Base-by-base conservation (phyloP, 2,888 invertebrate genomes). In the Erpobdella octoculata region DNA sequence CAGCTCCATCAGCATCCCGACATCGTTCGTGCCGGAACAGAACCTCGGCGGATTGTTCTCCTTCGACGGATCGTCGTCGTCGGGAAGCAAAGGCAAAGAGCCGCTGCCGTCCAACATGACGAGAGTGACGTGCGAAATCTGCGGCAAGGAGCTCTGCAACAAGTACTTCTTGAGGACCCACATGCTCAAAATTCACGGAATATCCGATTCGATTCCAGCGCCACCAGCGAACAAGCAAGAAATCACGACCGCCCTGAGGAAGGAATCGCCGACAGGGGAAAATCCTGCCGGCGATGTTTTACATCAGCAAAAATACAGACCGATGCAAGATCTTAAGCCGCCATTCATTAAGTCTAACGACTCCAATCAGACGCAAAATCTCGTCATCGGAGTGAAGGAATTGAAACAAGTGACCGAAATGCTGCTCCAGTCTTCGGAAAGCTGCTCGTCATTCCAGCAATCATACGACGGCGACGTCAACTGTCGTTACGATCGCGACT, bases 161-260 rank as follows among this genome's bases (percentile, higher is more conserved):
- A 83, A 82, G 74, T 83, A 83, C 75, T 83, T 83, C 75, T 76
- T 83, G 72, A 79, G 81, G 62, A 81, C 82, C 18, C 83, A 83
- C 76, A 81, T 82, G 76, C 76, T 81, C 69, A 82, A 82, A 73
- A 82, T 82, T 71, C 83, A 83, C 75, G 82, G 83, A 41, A 80
- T 82, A 62, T 73, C 77, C 61, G 78, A 79, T 8, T 81, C 81
- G 65, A 79, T 79, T 53, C 41, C 71, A 36, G 79, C 79, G 4
- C 79, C 79, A 28, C n/a, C 15, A 21, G 6, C 9, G 18, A 62
- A 62, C 62, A 62, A 33, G 33, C 62, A 62, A 35, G 62, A 62
- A 2, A 35, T 18, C 31, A 28, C 21, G n/a, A 6, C 62, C 18
- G 28, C 62, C 8, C 33, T 35, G 8, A 62, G 62, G 31, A 62